phyloP scores from a whole-genome alignment of 1,140 invertebrate genomes.

The Globodera rostochiensis region DNA sequence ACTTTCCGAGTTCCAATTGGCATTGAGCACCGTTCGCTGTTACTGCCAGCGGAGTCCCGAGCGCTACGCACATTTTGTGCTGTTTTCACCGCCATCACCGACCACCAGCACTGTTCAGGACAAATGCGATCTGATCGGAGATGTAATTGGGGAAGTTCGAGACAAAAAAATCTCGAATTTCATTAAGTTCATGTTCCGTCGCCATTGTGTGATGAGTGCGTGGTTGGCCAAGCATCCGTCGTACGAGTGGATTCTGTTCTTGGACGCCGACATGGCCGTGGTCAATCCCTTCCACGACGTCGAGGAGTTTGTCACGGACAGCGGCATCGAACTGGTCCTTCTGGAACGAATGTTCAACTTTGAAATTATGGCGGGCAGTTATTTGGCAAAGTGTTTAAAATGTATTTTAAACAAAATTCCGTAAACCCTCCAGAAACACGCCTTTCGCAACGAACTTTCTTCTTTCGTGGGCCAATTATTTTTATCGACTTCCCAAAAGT shows the following conservation, averaged over 20 bases:
- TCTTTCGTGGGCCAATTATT: conserved; percentile 39
- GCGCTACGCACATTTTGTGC: conserved; percentile 11
- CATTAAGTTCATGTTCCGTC: conserved; percentile 54
- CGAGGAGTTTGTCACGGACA: too few species aligned
- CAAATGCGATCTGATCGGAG: not conserved
- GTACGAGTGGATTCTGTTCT: too few species aligned
- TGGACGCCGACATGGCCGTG: conserved; percentile 8
- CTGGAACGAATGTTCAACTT: too few species aligned
- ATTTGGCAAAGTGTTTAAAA: too few species aligned
- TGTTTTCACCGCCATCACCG: not conserved
- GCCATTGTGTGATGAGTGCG: conserved; percentile 45
- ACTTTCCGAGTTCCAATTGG: conserved; percentile 13
- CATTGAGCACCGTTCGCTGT: conserved; percentile 13
- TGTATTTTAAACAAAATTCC: too few species aligned
- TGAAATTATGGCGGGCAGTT: too few species aligned
- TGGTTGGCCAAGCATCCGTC: not conserved
- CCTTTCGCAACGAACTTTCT: conserved; percentile 20
- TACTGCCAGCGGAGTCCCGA: not conserved
- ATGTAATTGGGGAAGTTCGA: not conserved
- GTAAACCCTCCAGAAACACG: too few species aligned
- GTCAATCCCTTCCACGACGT: conserved; percentile 51
- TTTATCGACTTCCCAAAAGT: conserved; percentile 30
- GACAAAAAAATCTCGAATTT: conserved; percentile 15
- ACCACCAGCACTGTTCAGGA: not conserved
- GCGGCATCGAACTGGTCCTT: too few species aligned